phyloP scores from a whole-genome alignment of 2,797 vertebrate genomes.

The Decapterus maruadsi region DNA sequence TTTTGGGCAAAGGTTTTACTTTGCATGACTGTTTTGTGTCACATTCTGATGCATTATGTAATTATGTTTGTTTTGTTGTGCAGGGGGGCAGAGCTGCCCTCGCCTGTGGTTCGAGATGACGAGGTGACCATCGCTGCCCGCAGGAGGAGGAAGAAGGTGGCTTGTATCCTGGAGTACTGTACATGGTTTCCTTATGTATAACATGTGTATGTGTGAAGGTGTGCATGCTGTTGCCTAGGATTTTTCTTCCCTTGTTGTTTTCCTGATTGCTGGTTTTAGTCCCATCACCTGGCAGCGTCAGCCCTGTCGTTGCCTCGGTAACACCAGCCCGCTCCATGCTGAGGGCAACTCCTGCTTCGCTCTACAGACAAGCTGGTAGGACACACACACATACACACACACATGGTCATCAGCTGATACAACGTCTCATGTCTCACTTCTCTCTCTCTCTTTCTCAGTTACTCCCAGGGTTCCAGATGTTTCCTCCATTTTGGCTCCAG shows the following conservation, averaged over 20 bases:
- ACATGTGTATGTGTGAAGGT: too few species aligned
- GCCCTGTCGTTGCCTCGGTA: conserved; percentile 64
- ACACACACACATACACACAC: not conserved
- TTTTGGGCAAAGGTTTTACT: too few species aligned
- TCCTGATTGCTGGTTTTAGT: conserved; percentile 76
- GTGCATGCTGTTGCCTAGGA: not conserved
- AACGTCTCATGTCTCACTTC: not conserved
- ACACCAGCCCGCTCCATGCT: conserved; percentile 84
- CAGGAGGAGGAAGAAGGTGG: conserved; percentile 90
- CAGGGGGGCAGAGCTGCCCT: conserved; percentile 84
- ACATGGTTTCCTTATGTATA: too few species aligned
- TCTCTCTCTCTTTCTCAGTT: conserved; percentile 54
- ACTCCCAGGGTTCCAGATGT: conserved; percentile 86
- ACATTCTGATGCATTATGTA: not conserved
- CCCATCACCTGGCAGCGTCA: conserved; percentile 72
- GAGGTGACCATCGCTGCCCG: conserved; percentile 87
- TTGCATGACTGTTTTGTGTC: not conserved
- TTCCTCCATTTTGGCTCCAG: conserved; percentile 88
- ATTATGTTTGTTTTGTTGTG: not conserved
- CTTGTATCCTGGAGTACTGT: conserved; percentile 90
- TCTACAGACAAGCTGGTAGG: conserved; percentile 89
- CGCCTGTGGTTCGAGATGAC: conserved; percentile 87
- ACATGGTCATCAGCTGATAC: not conserved
- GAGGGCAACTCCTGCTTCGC: conserved; percentile 88
- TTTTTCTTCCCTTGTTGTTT: conserved; percentile 18